These are phyloP conservation scores for Drosophila kambysellisi DNA, from an alignment of 2,888 invertebrate species.

Conservation along the genomic window DNA sequence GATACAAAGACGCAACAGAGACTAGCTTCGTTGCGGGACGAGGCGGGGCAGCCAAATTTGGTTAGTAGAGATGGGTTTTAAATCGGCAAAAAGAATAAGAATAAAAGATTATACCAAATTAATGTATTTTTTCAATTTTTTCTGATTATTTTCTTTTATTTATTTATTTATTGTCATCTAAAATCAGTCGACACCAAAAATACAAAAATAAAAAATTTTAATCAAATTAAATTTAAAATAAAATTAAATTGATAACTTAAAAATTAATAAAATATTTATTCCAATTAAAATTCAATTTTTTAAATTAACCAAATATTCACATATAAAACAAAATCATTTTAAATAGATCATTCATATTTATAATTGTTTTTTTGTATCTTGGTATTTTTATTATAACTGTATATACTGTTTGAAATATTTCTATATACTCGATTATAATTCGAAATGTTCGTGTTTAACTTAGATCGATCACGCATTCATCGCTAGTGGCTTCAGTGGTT, in stretches of 20 bases:
- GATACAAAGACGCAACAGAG: slow-evolving; percentile 67
- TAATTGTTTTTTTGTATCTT: neutral
- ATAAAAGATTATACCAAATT: too few relatives aligned
- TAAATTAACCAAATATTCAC: neutral
- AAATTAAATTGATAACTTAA: too few relatives aligned
- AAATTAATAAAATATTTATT: too few relatives aligned
- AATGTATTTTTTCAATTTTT: neutral
- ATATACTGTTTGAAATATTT: neutral
- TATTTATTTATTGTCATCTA: too few relatives aligned
- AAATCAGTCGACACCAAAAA: too few relatives aligned
- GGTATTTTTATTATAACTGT: neutral
- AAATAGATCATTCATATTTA: neutral
- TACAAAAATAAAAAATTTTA: too few relatives aligned
- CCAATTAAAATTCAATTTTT: neutral
- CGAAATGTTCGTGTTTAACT: slow-evolving; percentile 10
- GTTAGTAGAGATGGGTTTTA: slow-evolving; percentile 27
- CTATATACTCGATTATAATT: neutral
- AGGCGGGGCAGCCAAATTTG: slow-evolving; percentile 5
- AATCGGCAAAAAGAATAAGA: neutral
- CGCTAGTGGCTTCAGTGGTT: slow-evolving; percentile 36
- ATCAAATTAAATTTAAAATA: too few relatives aligned
- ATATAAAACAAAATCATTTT: neutral
- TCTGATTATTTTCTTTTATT: neutral
- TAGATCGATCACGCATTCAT: slow-evolving; percentile 26
- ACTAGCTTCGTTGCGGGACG: slow-evolving; percentile 25